Base-by-base conservation (phyloP, 92 coral and sea anemone genomes). In the Porites divaricata region DNA sequence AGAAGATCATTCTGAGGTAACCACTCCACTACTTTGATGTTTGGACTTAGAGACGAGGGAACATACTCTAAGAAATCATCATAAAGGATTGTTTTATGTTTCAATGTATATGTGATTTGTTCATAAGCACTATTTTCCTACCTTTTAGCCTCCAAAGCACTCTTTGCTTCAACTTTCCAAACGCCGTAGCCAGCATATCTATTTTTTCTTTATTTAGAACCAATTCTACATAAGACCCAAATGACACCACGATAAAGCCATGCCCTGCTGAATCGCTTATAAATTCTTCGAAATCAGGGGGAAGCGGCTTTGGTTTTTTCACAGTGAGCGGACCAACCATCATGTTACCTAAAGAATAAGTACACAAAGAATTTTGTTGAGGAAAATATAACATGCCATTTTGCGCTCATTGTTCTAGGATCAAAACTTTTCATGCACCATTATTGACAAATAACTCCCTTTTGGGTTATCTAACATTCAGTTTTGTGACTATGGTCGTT, bases 101-200 rank as follows among this genome's bases (percentile, higher is more conserved):
- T 35, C 7, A 35, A 35, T 35, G 45, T 35, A 35, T 3, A 35
- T 35, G 45, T 35, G 45, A 35, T 35, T 35, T 35, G 5, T 35
- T 35, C 4, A 45, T 5, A 28, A 10, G 21, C 2, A 13, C 8
- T 23, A 45, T 48, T 3, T 15, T 12, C 3, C 41, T 74, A 70
- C 93, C 87, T 93, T 90, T 88, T 11, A 78, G 85, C 67, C 88
- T 93, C 96, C 96, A 93, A 22, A 93, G 50, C 1, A 93, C 93
- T 41, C 79, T 93, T 67, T 93, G 87, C 62, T 87, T 90, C 63
- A 93, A 53, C 74, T 86, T 79, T 20, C 96, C 93, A 87, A 93
- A 93, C 9, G 88, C 92, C 25, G 76, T 74, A 41, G 96, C 93
- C 80, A 93, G 11, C 50, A 87, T 48, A 74, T 93, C 90, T 2